Evolutionary conservation across 2,113 vertebrate species (phyloP).

Genomic region (Lamprotornis superbus): DNA sequence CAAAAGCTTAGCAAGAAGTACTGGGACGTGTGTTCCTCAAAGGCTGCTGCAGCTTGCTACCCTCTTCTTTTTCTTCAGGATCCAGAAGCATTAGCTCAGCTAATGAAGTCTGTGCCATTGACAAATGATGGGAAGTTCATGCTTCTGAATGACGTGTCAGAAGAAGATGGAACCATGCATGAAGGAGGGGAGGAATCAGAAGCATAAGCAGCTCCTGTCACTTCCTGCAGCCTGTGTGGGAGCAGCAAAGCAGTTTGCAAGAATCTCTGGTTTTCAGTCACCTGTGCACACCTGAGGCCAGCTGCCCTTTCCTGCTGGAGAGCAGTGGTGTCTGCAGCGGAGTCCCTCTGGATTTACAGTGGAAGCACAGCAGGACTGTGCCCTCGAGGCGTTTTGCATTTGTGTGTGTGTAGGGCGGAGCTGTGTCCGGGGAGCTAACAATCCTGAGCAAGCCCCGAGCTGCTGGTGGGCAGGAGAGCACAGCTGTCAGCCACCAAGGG

Average conservation of each 20-base stretch:
- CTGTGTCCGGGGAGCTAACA: not conserved
- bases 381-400: not conserved
- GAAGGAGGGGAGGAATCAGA: slow-evolving; percentile 88
- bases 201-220: slow-evolving; percentile 69
- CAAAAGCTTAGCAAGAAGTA: not conserved
- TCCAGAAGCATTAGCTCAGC: slow-evolving; percentile 88
- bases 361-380: not conserved
- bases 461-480: not conserved
- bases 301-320: not conserved
- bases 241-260: not conserved
- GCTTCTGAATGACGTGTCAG: slow-evolving; percentile 80
- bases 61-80: slow-evolving; percentile 73
- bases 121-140: slow-evolving; percentile 93
- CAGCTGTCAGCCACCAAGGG: not conserved
- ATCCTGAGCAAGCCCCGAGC: not conserved
- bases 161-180: slow-evolving; percentile 49
- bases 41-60: not conserved
- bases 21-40: not conserved
- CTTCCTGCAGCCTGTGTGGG: not conserved
- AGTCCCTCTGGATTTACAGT: not conserved
- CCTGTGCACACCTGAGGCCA: not conserved
- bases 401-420: not conserved
- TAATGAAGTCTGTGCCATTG: slow-evolving; percentile 91
- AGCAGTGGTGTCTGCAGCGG: not conserved
- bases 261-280: slow-evolving; percentile 18